These are phyloP conservation scores for Gallinago stenura DNA, from an alignment of 2,797 vertebrate species.

Conservation along the genomic window DNA sequence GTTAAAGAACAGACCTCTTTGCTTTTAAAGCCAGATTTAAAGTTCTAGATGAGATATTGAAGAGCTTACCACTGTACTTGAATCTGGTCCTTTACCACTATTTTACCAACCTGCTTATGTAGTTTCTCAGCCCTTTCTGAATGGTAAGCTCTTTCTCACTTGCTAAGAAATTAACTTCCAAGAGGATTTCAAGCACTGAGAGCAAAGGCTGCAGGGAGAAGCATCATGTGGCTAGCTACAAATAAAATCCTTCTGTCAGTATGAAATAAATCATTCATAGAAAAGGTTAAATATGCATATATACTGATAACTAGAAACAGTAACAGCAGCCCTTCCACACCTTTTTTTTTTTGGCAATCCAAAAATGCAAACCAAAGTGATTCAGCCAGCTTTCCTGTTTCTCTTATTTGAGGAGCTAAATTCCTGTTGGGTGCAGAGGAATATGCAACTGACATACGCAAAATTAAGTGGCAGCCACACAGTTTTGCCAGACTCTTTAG, in stretches of 20 bases:
- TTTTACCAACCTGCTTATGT: background rate
- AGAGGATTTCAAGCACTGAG: background rate
- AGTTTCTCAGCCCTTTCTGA: background rate
- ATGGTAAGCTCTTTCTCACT: background rate
- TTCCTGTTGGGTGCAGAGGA: background rate
- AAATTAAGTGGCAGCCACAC: background rate
- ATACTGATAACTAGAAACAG: background rate
- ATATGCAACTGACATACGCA: background rate
- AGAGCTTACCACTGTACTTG: background rate
- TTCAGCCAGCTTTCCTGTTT: background rate
- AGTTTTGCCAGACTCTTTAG: background rate
- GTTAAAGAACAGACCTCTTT: background rate
- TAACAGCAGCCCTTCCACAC: background rate
- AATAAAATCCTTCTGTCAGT: background rate
- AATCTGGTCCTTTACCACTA: background rate
- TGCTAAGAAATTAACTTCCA: background rate
- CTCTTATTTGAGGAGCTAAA: background rate
- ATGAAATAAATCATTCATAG: background rate
- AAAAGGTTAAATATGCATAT: background rate
- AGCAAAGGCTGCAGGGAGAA: background rate
- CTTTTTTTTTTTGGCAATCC: background rate
- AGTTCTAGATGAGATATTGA: background rate
- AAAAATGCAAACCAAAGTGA: background rate
- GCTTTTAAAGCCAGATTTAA: background rate
- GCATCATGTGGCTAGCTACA: background rate